Conservation (phyloP, 2,888 invertebrate species). For the Malthinus seriepunctatus region DNA sequence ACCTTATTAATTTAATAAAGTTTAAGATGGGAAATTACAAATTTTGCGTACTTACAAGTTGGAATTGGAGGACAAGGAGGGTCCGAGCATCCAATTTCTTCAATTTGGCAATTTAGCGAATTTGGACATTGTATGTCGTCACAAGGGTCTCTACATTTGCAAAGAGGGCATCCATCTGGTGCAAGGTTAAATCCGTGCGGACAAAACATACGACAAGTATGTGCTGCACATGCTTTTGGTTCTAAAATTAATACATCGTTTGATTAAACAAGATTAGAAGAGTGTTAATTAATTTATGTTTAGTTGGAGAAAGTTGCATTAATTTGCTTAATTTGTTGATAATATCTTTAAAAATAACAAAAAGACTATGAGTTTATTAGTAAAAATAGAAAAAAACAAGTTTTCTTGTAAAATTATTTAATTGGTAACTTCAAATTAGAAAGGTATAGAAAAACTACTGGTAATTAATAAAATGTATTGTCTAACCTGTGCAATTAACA, state of each 20-base stretch:
- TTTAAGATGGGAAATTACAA: neutral
- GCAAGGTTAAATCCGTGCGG: conserved; percentile 79
- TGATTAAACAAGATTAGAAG: no score
- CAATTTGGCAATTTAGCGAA: conserved; percentile 74
- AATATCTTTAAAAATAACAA: no score
- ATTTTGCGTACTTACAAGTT: conserved; percentile 63
- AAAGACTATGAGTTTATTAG: no score
- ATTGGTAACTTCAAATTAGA: neutral
- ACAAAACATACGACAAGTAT: conserved; percentile 85
- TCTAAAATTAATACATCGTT: conserved; percentile 40
- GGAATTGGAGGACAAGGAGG: conserved; percentile 86
- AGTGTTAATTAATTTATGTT: no score
- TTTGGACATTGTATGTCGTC: conserved; percentile 75
- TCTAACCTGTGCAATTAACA: conserved; percentile 69
- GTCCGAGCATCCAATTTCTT: conserved; percentile 75
- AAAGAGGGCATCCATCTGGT: conserved; percentile 73
- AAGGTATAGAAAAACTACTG: neutral
- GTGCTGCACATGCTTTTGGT: conserved; percentile 74
- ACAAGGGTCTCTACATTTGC: conserved; percentile 83
- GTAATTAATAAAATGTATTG: neutral
- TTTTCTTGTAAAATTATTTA: neutral
- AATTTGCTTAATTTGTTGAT: neutral
- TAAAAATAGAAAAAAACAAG: no score
- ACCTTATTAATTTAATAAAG: conserved; percentile 55
- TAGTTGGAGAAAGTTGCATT: neutral